A percentile compares a stretch with the other conserved stretches of the same genome.
phyloP scores from a whole-genome alignment of 2,113 vertebrate genomes.

The Philantomba maxwellii region DNA sequence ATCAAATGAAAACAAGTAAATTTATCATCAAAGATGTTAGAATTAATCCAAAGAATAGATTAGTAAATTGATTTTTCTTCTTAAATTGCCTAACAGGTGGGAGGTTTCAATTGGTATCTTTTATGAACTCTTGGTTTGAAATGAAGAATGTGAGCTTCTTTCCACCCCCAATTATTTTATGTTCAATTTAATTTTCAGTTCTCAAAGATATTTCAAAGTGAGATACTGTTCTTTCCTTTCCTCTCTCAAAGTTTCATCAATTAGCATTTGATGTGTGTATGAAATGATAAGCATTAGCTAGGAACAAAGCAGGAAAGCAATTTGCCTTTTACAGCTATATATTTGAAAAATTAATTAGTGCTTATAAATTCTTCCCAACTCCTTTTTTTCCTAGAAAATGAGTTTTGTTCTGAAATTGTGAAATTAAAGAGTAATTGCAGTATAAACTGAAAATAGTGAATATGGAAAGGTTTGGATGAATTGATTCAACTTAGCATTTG shows the following conservation, averaged over 20 bases:
- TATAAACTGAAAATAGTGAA: neutral
- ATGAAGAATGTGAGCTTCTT: constrained; percentile 6
- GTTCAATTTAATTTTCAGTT: constrained; percentile 48
- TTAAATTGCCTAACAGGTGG: constrained; percentile 9
- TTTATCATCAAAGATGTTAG: neutral
- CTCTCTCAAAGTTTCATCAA: constrained; percentile 29
- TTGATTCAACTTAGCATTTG: neutral
- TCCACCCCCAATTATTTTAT: constrained; percentile 13
- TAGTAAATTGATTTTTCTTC: neutral
- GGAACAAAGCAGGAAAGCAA: constrained; percentile 29
- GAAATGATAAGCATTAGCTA: constrained; percentile 38
- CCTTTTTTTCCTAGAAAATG: neutral
- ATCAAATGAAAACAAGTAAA: constrained; percentile 34
- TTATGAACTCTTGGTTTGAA: constrained; percentile 29
- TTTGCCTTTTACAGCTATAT: constrained; percentile 29
- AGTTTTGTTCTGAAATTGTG: constrained; percentile 23
- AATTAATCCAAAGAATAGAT: neutral
- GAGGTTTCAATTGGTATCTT: constrained; percentile 31
- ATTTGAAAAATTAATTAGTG: constrained; percentile 48
- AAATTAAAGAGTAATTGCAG: neutral
- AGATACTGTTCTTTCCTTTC: constrained; percentile 5
- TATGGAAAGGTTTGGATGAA: neutral
- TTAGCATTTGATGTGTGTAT: constrained; percentile 53
- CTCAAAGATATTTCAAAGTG: constrained; percentile 46
- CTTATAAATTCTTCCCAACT: constrained; percentile 10